Evolutionary conservation across 2,888 invertebrate genomes (phyloP).

Genomic region (Lutraria lutraria): DNA sequence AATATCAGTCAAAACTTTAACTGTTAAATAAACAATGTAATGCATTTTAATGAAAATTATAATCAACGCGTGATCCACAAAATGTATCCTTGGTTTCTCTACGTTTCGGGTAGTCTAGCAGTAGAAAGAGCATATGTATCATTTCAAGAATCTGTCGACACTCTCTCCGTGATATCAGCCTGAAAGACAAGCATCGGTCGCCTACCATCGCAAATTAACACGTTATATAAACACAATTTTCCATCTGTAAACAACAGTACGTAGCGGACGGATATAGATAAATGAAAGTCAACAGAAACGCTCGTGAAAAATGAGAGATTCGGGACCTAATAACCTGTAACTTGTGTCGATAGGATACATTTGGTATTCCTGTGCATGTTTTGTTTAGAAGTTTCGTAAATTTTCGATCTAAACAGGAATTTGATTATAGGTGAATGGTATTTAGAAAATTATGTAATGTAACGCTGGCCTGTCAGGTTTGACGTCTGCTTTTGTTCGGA

Average conservation of each 20-base stretch:
- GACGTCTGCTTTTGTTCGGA: neutral
- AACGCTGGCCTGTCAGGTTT: neutral
- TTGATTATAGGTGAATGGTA: slow-evolving; percentile 41
- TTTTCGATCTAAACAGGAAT: slow-evolving; percentile 45
- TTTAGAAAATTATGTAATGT: slow-evolving; percentile 52
- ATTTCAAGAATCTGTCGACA: slow-evolving; percentile 60
- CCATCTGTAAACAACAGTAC: slow-evolving; percentile 75
- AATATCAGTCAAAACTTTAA: neutral
- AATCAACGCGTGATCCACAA: neutral
- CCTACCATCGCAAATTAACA: slow-evolving; percentile 76
- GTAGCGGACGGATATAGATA: slow-evolving; percentile 66
- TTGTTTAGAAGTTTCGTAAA: slow-evolving; percentile 44
- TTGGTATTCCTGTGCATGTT: slow-evolving; percentile 3
- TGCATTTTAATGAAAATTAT: slow-evolving; percentile 17
- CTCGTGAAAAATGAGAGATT: slow-evolving; percentile 60
- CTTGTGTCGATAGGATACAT: slow-evolving; percentile 42
- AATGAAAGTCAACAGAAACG: slow-evolving; percentile 56
- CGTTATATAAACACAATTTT: slow-evolving; percentile 77
- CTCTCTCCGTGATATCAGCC: slow-evolving; percentile 55
- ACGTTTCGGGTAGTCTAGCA: neutral
- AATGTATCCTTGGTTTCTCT: neutral
- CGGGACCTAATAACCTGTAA: slow-evolving; percentile 46
- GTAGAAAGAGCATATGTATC: slow-evolving; percentile 52
- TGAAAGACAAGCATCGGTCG: slow-evolving; percentile 56
- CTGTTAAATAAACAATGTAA: neutral